Evolutionary conservation across 2,797 vertebrate species (phyloP), one percentile per base, ranked within the genome.

Genomic region (Hypotaenidia okinawae): DNA sequence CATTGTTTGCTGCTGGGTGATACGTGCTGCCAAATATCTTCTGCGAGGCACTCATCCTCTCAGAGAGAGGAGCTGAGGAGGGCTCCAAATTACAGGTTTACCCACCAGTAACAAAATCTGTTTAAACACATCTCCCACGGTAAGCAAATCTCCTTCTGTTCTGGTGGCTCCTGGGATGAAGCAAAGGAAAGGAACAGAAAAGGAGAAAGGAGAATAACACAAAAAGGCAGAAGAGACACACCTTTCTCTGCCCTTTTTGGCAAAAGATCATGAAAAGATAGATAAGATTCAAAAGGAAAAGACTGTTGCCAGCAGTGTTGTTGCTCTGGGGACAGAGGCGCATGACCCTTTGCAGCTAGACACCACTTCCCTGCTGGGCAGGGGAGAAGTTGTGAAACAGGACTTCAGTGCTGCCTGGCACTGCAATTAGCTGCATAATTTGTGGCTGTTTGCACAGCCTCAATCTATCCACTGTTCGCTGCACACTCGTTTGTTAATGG

Each of bases 391-490:
- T 79, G 66, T 43, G 57, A 79, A 91, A 78, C 58, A 85, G 45
- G 66, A 92, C 39, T 66, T 66, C 32, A 66, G 47, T 43, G 66
- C 62, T 78, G 30, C 41, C 87, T 94, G 80, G 37, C 41, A 41
- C 43, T 88, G 32, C 57, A 82, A 68, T 87, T 67, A 67, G 33
- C 59, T 84, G 91, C 70, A 67, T 72, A 77, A 95, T 87, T 68
- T 69, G 89, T 88, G 67, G 39, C 79, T 94, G 51, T 88, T 94
- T 88, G 55, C 75, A 88, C 30, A 79, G 32, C 25, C 54, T 54
- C 19, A 2, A 47, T 63, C 57, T 57, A 23, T 32, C 43, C 69
- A 37, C 59, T 57, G 70, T 2, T 76, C 51, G 74, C 87, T 87
- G 43, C 35, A 16, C 0, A 1, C 37, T 58, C 35, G 49, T 83